A percentile compares a stretch with the other conserved stretches of the same genome.
These are phyloP conservation scores for Synergus itoensis DNA, from an alignment of 2,888 invertebrate species.

Conservation along the genomic window DNA sequence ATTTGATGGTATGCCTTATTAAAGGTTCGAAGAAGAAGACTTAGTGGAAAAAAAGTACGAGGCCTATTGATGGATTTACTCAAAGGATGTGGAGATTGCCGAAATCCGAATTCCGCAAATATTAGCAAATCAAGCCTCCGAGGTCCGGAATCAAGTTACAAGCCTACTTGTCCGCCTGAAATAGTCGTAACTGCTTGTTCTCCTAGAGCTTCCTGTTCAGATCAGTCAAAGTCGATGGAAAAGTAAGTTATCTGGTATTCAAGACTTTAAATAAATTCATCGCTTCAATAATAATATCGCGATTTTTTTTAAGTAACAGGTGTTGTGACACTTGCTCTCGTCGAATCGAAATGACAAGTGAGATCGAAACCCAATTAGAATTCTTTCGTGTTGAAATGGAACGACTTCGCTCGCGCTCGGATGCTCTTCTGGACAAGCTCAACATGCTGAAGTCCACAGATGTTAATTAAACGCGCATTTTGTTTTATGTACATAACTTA, in stretches of 20 bases:
- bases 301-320: conserved; percentile 39
- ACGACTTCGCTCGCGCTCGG: conserved; percentile 67
- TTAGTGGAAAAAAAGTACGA: conserved; percentile 70
- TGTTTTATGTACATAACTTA: conserved; percentile 59
- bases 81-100: conserved; percentile 71
- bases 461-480: conserved; percentile 25
- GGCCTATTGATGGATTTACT: conserved; percentile 70
- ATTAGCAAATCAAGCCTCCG: neutral
- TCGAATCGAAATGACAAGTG: conserved; percentile 59
- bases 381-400: conserved; percentile 68
- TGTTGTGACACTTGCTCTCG: conserved; percentile 44
- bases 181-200: conserved; percentile 40
- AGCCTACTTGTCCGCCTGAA: conserved; percentile 11
- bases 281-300: conserved; percentile 13
- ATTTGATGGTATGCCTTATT: neutral
- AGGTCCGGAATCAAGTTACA: neutral
- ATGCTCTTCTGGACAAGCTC: conserved; percentile 68
- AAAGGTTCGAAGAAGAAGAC: conserved; percentile 67
- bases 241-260: conserved; percentile 52
- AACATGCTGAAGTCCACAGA: conserved; percentile 53
- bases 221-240: conserved; percentile 45
- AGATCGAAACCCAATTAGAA: conserved; percentile 68
- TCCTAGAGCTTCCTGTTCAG: conserved; percentile 47
- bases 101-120: conserved; percentile 54
- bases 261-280: neutral